Conservation (phyloP, 2,797 vertebrate genomes). For the Calcarius lapponicus region DNA sequence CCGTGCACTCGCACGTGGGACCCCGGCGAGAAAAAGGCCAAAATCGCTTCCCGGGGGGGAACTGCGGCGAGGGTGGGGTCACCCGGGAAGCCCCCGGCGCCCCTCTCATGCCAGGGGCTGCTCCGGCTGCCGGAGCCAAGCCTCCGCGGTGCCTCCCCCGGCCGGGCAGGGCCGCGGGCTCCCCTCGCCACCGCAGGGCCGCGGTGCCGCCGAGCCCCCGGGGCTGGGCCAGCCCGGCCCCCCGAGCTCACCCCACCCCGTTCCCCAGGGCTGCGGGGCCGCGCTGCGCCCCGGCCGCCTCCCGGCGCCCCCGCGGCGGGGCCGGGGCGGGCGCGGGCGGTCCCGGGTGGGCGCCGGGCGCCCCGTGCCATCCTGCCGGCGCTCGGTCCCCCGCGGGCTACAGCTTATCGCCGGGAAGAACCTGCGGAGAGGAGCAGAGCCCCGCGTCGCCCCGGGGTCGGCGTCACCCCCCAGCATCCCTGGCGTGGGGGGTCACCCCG, state of each 20-base stretch:
- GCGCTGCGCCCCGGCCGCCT: not conserved
- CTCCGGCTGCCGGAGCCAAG: not conserved
- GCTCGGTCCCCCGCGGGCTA: constrained; percentile 56
- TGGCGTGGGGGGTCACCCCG: not conserved
- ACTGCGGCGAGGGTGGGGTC: not conserved
- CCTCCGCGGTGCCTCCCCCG: rapidly evolving
- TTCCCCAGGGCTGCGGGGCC: not conserved
- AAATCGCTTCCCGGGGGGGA: not conserved
- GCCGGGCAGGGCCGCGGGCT: not conserved
- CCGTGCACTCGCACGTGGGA: not conserved
- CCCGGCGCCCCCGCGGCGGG: not conserved
- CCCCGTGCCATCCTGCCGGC: not conserved
- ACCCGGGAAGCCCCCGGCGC: not conserved
- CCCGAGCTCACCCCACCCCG: not conserved
- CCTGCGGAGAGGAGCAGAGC: constrained; percentile 58
- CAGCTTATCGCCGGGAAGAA: constrained; percentile 74
- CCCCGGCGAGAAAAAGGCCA: not conserved
- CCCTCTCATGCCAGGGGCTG: not conserved
- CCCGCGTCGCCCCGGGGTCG: not conserved
- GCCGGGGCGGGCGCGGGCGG: not conserved
- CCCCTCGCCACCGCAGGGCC: not conserved
- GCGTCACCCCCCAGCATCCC: not conserved
- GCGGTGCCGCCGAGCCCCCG: not conserved
- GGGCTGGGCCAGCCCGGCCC: not conserved
- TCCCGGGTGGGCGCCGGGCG: not conserved